Base-by-base conservation (phyloP, 2,113 vertebrate genomes). In the Hiodon alosoides region DNA sequence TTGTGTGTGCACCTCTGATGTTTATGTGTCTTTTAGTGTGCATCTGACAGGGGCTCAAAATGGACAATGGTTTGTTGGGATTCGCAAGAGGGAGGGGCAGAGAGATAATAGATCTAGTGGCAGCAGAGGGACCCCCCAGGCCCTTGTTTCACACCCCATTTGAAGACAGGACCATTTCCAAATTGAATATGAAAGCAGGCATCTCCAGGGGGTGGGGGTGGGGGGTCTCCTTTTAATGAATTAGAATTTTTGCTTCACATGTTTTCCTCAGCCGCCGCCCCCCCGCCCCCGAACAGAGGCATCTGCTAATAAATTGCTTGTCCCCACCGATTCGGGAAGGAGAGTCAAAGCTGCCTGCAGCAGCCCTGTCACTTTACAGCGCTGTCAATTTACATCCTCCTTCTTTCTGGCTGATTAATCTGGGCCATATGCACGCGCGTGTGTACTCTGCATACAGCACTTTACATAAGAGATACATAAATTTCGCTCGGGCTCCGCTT, bases 391-490 rank as follows among this genome's bases (percentile, higher is more conserved):
- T 87, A 84, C 86, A 88, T 85, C 83, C 73, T 77, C 81, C 77
- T 75, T 71, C 17, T 74, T 77, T 51, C 70, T 82, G 84, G 81
- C 79, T 85, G 80, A 86, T 89, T 88, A 86, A 89, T 89, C 87
- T 87, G 81, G 79, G 77, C 89, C 83, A 83, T 86, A 89, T 87
- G 86, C 86, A 86, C 82, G 82, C 79, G 83, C 86, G 84, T 86
- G 85, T 70, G 83, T 83, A 87, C 82, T 89, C 86, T 87, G 86
- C 88, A 89, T 90, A 85, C 81, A 78, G 82, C 85, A 81, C 84
- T 89, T 89, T 87, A 87, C 88, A 90, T 86, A 87, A 89, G 86
- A 78, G 85, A 90, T 85, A 84, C 87, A 91, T 90, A 87, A 89
- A 83, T 89, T 90, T 88, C 84, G 88, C 83, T 71, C 31, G 78